These are phyloP conservation scores for Cheilosia vernalis DNA, from an alignment of 2,888 invertebrate genomes.

Conservation along the genomic window DNA sequence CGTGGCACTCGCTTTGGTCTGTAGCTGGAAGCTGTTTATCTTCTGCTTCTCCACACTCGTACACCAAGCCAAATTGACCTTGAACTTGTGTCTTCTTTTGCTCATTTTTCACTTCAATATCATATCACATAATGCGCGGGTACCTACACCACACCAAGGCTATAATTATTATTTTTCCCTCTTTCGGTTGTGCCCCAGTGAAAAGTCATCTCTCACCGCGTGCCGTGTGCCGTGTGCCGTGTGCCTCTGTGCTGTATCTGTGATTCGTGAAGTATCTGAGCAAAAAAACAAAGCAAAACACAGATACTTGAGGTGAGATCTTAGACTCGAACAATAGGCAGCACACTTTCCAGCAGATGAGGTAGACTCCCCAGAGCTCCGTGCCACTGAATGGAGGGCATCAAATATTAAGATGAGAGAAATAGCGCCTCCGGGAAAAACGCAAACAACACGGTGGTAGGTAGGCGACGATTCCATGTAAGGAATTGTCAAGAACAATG, in stretches of 20 bases:
- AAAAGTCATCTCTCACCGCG: conserved; percentile 43
- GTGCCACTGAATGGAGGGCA: conserved; percentile 39
- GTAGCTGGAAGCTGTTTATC: conserved; percentile 48
- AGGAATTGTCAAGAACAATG: conserved; percentile 69
- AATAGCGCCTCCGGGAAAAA: conserved; percentile 46
- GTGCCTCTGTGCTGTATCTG: conserved; percentile 23
- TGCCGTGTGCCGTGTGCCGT: background rate
- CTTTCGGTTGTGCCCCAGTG: conserved; percentile 24
- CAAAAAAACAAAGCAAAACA: conserved; percentile 6
- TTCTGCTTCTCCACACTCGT: conserved; percentile 13
- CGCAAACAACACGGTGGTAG: conserved; percentile 4
- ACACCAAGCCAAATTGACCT: conserved; percentile 53
- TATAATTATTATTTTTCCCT: conserved; percentile 53
- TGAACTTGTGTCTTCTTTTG: conserved; percentile 66
- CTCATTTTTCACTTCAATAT: conserved; percentile 50
- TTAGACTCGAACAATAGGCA: conserved; percentile 57
- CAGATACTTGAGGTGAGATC: conserved; percentile 68
- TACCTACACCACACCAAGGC: conserved; percentile 37
- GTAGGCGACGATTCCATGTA: conserved; percentile 31
- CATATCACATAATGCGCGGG: conserved; percentile 22
- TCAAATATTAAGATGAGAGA: conserved; percentile 52
- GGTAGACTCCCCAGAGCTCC: background rate
- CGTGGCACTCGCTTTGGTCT: conserved; percentile 17
- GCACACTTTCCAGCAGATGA: conserved; percentile 44
- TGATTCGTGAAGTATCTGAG: conserved; percentile 43